These are phyloP conservation scores for Nymphicus hollandicus DNA, from an alignment of 2,113 vertebrate genomes.

Conservation along the genomic window DNA sequence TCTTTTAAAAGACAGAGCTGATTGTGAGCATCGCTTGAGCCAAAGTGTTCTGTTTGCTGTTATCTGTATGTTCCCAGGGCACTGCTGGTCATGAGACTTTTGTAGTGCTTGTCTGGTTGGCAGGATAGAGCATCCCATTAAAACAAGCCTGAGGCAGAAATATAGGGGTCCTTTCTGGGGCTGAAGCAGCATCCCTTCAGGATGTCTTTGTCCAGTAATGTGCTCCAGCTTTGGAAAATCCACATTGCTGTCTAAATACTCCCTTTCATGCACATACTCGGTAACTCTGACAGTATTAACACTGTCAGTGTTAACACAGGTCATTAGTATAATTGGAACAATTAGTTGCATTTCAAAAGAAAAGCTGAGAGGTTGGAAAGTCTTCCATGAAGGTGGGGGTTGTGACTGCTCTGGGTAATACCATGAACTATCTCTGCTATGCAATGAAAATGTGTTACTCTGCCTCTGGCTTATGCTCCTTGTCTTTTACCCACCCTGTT, in stretches of 20 bases:
- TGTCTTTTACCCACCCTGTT: not conserved
- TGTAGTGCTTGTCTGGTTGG: not conserved
- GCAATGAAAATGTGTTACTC: too few relatives aligned
- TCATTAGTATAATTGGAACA: not conserved
- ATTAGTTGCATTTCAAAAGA: not conserved
- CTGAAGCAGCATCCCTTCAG: not conserved
- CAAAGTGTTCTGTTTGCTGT: not conserved
- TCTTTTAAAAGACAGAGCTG: not conserved
- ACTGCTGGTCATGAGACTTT: not conserved
- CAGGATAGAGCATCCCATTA: not conserved
- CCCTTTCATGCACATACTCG: accelerated
- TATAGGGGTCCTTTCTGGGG: not conserved
- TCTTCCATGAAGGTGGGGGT: not conserved
- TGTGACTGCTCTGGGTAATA: not conserved
- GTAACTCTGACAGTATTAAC: not conserved
- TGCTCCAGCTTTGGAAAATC: not conserved
- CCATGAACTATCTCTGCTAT: not conserved
- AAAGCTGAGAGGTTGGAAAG: not conserved
- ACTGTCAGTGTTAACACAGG: not conserved
- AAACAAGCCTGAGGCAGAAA: not conserved
- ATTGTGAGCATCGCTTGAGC: not conserved
- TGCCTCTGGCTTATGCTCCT: not conserved
- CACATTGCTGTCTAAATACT: not conserved
- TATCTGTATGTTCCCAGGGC: not conserved
- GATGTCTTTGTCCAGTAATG: not conserved